These are phyloP conservation scores for Ochotona princeps DNA, from an alignment of 2,113 vertebrate species.

Conservation along the genomic window DNA sequence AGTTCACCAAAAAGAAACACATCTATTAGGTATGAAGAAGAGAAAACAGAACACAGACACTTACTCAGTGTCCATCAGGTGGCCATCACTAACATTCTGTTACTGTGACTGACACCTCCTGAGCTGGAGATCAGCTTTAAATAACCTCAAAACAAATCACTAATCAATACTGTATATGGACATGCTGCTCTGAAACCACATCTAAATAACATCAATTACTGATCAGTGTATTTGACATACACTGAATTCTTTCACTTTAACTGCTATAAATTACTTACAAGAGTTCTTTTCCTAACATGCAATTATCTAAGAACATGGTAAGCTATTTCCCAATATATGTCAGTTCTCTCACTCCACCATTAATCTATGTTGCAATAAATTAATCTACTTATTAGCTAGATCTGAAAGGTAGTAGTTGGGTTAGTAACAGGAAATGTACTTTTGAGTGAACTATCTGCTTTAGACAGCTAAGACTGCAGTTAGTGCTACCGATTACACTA, in stretches of 20 bases:
- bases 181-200: conserved; percentile 51
- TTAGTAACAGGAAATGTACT: background rate
- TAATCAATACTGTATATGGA: conserved; percentile 52
- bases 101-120: background rate
- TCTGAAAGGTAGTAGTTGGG: conserved; percentile 7
- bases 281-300: conserved; percentile 31
- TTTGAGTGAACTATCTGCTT: background rate
- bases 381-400: conserved; percentile 34
- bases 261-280: conserved; percentile 46
- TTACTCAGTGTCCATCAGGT: conserved; percentile 11
- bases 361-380: conserved; percentile 21
- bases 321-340: background rate
- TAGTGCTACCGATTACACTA: background rate
- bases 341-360: background rate
- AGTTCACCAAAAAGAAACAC: conserved; percentile 40
- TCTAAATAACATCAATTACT: background rate
- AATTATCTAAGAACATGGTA: conserved; percentile 28
- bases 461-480: background rate
- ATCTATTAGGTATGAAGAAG: conserved; percentile 35
- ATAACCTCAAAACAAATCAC: conserved; percentile 46
- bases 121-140: conserved; percentile 1
- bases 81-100: conserved; percentile 45
- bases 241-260: conserved; percentile 19
- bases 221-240: background rate
- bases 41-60: background rate